These are phyloP conservation scores for Masticophis lateralis DNA, from an alignment of 2,797 vertebrate species.

Conservation along the genomic window DNA sequence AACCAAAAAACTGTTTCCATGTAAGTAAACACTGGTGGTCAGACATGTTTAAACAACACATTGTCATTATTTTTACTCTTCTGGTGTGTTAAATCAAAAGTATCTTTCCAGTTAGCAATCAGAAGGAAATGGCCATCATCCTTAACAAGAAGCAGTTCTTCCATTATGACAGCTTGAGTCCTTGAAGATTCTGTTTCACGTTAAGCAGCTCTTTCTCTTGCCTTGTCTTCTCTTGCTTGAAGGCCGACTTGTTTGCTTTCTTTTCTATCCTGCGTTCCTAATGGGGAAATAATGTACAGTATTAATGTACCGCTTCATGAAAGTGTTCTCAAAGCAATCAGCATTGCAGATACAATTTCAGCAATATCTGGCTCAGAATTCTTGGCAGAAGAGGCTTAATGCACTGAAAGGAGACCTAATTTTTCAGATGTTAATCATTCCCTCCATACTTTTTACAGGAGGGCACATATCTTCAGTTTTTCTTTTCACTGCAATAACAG, in stretches of 20 bases:
- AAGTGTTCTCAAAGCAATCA: not conserved
- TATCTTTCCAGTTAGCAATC: not conserved
- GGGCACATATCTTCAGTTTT: not conserved
- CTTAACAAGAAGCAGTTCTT: not conserved
- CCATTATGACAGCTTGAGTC: conserved; percentile 81
- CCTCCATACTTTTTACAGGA: not conserved
- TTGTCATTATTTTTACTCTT: not conserved
- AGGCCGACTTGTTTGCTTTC: conserved; percentile 88
- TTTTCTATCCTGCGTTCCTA: conserved; percentile 91
- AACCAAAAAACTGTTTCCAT: conserved; percentile 5
- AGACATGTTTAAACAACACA: conserved; percentile 30
- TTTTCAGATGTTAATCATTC: not conserved
- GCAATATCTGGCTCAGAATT: not conserved
- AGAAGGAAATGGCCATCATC: not conserved
- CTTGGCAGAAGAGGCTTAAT: not conserved
- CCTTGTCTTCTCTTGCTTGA: conserved; percentile 86
- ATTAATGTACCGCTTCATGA: conserved; percentile 7
- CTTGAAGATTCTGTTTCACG: conserved; percentile 84
- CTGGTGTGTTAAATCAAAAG: not conserved
- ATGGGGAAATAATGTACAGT: not conserved
- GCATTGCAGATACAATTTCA: not conserved
- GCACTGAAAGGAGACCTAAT: not conserved
- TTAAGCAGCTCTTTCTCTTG: conserved; percentile 90
- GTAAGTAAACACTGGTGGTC: conserved; percentile 7
- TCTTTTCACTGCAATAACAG: not conserved